Percentiles rank a stretch among this genome's conserved stretches.
Evolutionary conservation across 1,140 invertebrate genomes (phyloP).

Genomic region (Zaprionus ornatus): DNA sequence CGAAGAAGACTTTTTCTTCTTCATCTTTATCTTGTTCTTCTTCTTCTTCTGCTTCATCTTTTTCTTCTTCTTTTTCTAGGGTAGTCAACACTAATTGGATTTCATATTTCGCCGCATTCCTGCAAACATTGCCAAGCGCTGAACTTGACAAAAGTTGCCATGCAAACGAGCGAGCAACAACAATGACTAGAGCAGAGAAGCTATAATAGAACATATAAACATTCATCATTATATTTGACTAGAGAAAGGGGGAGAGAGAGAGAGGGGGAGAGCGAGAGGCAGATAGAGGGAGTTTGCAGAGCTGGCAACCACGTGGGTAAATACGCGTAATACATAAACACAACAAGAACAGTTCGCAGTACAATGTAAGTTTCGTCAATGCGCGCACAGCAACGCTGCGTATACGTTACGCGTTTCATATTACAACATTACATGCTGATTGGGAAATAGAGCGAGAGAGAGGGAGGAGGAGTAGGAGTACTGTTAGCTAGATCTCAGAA

Average conservation of each 20-base stretch:
- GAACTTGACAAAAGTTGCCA: constrained; percentile 73
- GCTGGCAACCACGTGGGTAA: constrained; percentile 19
- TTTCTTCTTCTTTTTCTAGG: too few species aligned
- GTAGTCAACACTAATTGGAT: constrained; percentile 66
- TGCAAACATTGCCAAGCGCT: constrained; percentile 27
- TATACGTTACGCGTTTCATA: constrained; percentile 73
- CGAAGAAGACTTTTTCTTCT: too few species aligned
- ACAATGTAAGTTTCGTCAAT: constrained; percentile 8
- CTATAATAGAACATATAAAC: constrained; percentile 18
- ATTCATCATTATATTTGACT: constrained; percentile 29
- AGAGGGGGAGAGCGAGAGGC: background rate
- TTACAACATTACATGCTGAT: constrained; percentile 35
- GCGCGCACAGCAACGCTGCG: constrained; percentile 36
- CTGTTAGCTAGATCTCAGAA: constrained; percentile 20
- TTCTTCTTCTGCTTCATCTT: too few species aligned
- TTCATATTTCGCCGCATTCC: constrained; percentile 51
- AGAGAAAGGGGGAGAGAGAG: background rate
- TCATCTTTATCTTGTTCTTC: too few species aligned
- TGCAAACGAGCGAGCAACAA: constrained; percentile 61
- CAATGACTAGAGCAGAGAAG: background rate
- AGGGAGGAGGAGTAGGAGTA: too few species aligned
- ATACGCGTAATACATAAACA: background rate
- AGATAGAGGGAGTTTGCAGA: background rate
- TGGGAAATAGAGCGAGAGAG: background rate
- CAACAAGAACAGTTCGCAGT: constrained; percentile 5